Conservation (phyloP, 2,113 vertebrate genomes). For the Callipepla californica region DNA sequence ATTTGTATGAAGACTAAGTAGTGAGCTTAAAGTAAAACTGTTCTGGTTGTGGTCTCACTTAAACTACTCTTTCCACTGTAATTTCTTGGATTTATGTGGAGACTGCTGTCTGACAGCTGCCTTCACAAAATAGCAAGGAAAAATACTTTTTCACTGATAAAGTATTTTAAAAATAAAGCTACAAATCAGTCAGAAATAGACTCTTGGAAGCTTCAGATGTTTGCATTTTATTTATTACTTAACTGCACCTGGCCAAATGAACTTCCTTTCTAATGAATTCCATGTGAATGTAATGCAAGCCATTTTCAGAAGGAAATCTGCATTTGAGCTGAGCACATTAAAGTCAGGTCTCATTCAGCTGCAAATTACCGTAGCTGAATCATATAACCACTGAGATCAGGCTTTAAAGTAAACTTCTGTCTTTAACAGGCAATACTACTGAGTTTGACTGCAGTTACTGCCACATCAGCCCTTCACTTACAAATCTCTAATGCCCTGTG, state of each 20-base stretch:
- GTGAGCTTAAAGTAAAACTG: neutral
- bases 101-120: neutral
- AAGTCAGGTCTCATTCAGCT: slow-evolving; percentile 9
- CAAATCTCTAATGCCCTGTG: neutral
- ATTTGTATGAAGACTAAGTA: neutral
- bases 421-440: neutral
- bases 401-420: slow-evolving; percentile 17
- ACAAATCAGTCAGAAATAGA: neutral
- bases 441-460: slow-evolving; percentile 21
- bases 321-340: neutral
- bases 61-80: neutral
- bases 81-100: neutral
- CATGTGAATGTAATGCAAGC: neutral
- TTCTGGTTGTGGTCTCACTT: neutral
- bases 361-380: slow-evolving; percentile 6
- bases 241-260: neutral
- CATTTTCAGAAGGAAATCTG: slow-evolving; percentile 24
- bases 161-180: neutral
- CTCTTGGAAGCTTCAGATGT: neutral
- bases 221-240: neutral
- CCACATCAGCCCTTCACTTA: neutral
- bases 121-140: neutral
- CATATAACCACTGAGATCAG: slow-evolving; percentile 6
- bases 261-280: neutral
- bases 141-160: neutral